Evolutionary conservation across 2,888 invertebrate species (phyloP).

Genomic region (Julus scanicus): DNA sequence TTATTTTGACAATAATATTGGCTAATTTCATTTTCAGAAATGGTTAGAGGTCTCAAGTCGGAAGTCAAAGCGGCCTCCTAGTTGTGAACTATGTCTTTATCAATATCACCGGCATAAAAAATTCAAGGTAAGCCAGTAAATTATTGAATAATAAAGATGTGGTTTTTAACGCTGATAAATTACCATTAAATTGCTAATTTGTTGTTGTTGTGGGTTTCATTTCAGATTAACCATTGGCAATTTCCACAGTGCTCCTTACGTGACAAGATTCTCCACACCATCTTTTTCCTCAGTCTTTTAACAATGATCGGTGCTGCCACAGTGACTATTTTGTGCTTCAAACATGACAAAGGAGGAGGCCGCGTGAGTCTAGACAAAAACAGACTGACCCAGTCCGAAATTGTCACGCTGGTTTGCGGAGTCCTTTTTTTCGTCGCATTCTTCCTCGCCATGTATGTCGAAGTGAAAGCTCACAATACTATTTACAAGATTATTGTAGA

Average conservation of each 20-base stretch:
- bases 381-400: slow-evolving; percentile 68
- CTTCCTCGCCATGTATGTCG: slow-evolving; percentile 71
- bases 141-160: background rate
- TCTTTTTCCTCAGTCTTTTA: slow-evolving; percentile 68
- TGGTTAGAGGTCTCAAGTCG: slow-evolving; percentile 70
- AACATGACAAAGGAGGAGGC: slow-evolving; percentile 65
- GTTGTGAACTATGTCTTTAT: slow-evolving; percentile 71
- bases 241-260: slow-evolving; percentile 68
- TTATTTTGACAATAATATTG: background rate
- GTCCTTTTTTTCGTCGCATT: slow-evolving; percentile 71
- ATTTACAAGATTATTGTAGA: slow-evolving; percentile 67
- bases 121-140: slow-evolving; percentile 66
- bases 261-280: slow-evolving; percentile 68
- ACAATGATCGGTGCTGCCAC: slow-evolving; percentile 70
- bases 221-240: slow-evolving; percentile 68
- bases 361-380: slow-evolving; percentile 63
- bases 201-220: slow-evolving; percentile 59
- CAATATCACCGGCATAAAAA: slow-evolving; percentile 69
- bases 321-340: slow-evolving; percentile 69
- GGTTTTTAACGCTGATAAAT: background rate
- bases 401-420: slow-evolving; percentile 69
- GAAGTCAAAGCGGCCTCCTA: slow-evolving; percentile 68
- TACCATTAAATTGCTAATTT: background rate
- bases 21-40: slow-evolving; percentile 64
- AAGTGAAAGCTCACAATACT: slow-evolving; percentile 69